Conservation (phyloP, 2,797 vertebrate genomes). For the Gymnoscopelus braueri region DNA sequence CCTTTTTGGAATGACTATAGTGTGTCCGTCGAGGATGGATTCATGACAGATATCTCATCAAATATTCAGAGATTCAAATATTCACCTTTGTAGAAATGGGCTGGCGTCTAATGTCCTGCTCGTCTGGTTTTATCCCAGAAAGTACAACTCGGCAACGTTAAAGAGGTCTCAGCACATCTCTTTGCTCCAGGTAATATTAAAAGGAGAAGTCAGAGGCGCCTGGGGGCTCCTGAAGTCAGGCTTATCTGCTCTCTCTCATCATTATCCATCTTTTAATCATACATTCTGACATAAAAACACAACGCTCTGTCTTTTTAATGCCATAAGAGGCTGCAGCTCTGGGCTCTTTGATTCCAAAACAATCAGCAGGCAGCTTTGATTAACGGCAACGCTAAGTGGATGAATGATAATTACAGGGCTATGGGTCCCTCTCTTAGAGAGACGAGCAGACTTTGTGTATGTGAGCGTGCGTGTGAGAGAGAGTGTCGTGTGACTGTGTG, state of each 20-base stretch:
- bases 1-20: too few relatives aligned
- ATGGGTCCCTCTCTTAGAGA: conserved; percentile 43
- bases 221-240: conserved; percentile 18
- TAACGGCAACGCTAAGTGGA: conserved; percentile 55
- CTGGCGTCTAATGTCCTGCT: conserved; percentile 18
- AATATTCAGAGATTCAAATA: conserved; percentile 18
- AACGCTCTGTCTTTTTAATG: conserved; percentile 42
- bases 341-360: conserved; percentile 67
- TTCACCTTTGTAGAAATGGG: conserved; percentile 29
- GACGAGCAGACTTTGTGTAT: conserved; percentile 11
- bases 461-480: background rate
- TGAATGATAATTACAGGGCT: conserved; percentile 59
- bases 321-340: conserved; percentile 49
- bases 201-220: conserved; percentile 46
- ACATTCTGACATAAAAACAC: conserved; percentile 33
- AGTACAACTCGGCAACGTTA: conserved; percentile 30
- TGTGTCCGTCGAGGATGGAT: too few relatives aligned
- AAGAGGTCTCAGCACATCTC: conserved; percentile 28
- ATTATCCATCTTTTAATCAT: conserved; percentile 50
- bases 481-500: background rate
- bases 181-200: conserved; percentile 51
- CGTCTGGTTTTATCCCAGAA: conserved; percentile 42
- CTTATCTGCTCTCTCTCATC: conserved; percentile 26
- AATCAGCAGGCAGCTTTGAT: conserved; percentile 69
- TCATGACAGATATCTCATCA: conserved; percentile 3